Percentiles rank a stretch among this genome's conserved stretches.
These are phyloP conservation scores for Smithornis capensis DNA, from an alignment of 2,113 vertebrate genomes.

Conservation along the genomic window DNA sequence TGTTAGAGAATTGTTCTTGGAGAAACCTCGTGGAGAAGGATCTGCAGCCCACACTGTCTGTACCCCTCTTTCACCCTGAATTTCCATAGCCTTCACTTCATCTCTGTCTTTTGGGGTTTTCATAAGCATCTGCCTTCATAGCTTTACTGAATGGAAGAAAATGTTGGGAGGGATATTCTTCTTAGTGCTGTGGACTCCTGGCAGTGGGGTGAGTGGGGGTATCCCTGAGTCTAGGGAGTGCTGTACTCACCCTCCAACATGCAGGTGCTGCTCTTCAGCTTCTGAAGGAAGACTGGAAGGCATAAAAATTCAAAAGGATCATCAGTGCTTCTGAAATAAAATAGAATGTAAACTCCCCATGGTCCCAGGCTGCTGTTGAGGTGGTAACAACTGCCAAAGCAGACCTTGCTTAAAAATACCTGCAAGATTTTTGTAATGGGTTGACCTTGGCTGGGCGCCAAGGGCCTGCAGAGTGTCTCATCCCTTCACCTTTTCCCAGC, in stretches of 20 bases:
- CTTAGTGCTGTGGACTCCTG: not conserved
- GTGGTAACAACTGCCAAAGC: not conserved
- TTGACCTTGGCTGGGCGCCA: too few species aligned
- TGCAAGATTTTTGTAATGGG: too few species aligned
- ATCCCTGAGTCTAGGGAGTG: not conserved
- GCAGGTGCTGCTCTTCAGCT: not conserved
- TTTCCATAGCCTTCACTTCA: not conserved
- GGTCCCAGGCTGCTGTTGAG: not conserved
- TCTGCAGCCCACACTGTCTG: not conserved
- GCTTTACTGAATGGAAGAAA: not conserved
- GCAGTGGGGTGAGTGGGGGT: rapidly evolving
- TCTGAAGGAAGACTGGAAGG: not conserved
- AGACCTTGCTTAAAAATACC: not conserved
- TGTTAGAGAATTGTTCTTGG: not conserved
- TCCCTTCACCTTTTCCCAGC: too few species aligned
- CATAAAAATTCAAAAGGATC: not conserved
- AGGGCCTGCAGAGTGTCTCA: too few species aligned
- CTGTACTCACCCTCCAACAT: not conserved
- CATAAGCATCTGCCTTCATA: not conserved
- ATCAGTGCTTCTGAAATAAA: not conserved
- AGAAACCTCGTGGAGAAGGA: not conserved
- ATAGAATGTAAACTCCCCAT: not conserved
- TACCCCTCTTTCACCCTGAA: not conserved
- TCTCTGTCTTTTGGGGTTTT: not conserved
- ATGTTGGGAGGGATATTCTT: not conserved